Conservation (phyloP, 2,888 invertebrate genomes). For the Myathropa florea region DNA sequence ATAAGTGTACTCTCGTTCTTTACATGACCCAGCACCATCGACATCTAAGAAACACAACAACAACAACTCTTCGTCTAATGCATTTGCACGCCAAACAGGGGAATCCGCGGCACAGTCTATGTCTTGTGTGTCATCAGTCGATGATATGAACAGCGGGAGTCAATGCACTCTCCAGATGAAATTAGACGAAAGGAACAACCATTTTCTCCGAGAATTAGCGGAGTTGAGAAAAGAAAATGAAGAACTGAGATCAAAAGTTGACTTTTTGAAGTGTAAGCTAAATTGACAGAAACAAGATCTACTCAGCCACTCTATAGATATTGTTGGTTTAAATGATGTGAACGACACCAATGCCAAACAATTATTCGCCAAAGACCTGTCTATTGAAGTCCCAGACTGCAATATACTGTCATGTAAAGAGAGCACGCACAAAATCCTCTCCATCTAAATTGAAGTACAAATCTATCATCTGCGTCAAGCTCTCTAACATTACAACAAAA, state of each 20-base stretch:
- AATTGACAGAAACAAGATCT: not conserved
- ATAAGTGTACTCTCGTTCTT: too few relatives aligned
- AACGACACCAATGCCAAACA: not conserved
- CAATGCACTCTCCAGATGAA: conserved; percentile 5
- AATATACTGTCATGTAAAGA: not conserved
- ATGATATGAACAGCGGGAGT: not conserved
- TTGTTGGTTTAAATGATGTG: not conserved
- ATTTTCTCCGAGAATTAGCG: not conserved
- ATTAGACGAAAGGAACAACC: not conserved
- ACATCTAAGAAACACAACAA: too few relatives aligned
- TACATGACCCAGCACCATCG: too few relatives aligned
- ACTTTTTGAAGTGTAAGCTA: not conserved
- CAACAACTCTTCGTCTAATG: too few relatives aligned
- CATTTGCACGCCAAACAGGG: too few relatives aligned
- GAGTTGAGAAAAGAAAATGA: not conserved
- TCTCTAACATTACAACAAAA: not conserved
- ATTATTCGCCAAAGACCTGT: not conserved
- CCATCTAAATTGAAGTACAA: not conserved
- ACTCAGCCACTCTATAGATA: not conserved
- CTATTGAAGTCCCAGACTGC: not conserved
- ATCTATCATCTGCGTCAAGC: not conserved
- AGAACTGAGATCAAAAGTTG: not conserved
- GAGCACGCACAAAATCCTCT: not conserved
- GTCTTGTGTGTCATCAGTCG: not conserved
- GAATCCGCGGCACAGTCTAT: too few relatives aligned